Evolutionary conservation across 2,888 invertebrate species (phyloP).

Genomic region (Cephus spinipes): DNA sequence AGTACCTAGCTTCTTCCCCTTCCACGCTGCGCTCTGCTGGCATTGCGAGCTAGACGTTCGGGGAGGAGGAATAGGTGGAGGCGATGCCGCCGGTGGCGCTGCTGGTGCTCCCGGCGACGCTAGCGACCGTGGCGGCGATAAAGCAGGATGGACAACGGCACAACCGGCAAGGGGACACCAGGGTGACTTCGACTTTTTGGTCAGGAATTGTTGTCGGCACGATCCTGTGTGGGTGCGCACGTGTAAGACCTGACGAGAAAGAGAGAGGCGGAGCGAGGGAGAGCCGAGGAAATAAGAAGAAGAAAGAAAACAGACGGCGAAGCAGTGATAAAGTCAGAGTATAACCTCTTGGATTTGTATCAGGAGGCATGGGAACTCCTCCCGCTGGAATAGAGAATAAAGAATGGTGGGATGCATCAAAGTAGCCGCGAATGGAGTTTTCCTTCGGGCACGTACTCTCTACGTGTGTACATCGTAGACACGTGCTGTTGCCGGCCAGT

Average conservation of each 20-base stretch:
- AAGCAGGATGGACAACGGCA: background rate
- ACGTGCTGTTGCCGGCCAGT: too few relatives aligned
- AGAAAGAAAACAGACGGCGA: conserved; percentile 20
- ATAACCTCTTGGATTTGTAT: conserved; percentile 43
- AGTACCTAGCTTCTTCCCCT: conserved; percentile 53
- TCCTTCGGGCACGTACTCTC: conserved; percentile 37
- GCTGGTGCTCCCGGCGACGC: conserved; percentile 8
- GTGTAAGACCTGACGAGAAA: conserved; percentile 8
- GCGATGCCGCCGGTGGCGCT: conserved; percentile 8
- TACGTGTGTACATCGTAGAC: too few relatives aligned
- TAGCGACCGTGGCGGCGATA: conserved; percentile 12
- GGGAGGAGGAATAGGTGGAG: conserved; percentile 15
- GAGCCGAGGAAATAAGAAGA: conserved; percentile 20
- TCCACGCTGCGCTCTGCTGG: conserved; percentile 28
- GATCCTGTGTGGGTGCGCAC: conserved; percentile 15
- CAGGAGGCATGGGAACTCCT: conserved; percentile 38
- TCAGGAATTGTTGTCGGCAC: conserved; percentile 58
- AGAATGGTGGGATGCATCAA: conserved; percentile 44
- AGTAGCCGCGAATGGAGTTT: conserved; percentile 56
- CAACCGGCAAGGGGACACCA: conserved; percentile 30
- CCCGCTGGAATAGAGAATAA: conserved; percentile 14
- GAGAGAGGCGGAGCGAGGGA: conserved; percentile 13
- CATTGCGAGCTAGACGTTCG: too few relatives aligned
- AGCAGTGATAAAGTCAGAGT: conserved; percentile 24
- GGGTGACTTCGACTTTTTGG: conserved; percentile 61